Evolutionary conservation across 2,888 invertebrate genomes (phyloP), one percentile per base, ranked within the genome.

Genomic region (Caradrina kadenii): DNA sequence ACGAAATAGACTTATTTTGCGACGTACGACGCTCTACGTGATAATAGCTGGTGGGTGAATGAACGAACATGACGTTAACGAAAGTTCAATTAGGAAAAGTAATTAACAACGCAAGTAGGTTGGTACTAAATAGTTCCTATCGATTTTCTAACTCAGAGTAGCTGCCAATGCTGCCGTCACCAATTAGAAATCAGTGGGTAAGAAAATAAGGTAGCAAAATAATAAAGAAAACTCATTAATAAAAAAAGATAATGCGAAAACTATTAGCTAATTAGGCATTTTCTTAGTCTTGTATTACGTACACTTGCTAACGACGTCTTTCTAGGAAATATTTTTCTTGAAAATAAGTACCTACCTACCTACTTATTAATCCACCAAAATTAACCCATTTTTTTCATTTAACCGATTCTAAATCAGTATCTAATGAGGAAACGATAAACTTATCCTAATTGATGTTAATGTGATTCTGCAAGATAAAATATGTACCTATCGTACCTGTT

Each of bases 71-170:
- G 61, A 31, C 19, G 35, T 31, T 17, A 58, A 53, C 10, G 22
- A 53, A 68, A 75, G 21, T 56, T 61, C 15, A 62, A 68, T 61
- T 61, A 52, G 48, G 31, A 58, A 61, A 69, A 60, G 35, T 59
- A 55, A 52, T 63, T 52, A 72, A 64, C 64, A 10, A n/a, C n/a
- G n/a, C 45, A 26, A 17, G 19, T 21, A 11, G 17, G 35, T 35
- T 13, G 11, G 13, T 42, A 42, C 31, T 22, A 35, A 45, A n/a
- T 15, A 15, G 39, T 21, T 31, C 21, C 11, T 22, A 45, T 52
- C 17, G n/a, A 55, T 71, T 71, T 48, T 52, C n/a, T 39, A 42
- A 42, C 4, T 15, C 17, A 45, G 45, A 45, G 45, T 17, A 17
- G 45, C 45, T 17, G 45, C 17, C 11, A 42, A 31, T 2, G 10